Base-by-base conservation (phyloP, 2,888 invertebrate genomes). In the Pristionchus maxplancki region DNA sequence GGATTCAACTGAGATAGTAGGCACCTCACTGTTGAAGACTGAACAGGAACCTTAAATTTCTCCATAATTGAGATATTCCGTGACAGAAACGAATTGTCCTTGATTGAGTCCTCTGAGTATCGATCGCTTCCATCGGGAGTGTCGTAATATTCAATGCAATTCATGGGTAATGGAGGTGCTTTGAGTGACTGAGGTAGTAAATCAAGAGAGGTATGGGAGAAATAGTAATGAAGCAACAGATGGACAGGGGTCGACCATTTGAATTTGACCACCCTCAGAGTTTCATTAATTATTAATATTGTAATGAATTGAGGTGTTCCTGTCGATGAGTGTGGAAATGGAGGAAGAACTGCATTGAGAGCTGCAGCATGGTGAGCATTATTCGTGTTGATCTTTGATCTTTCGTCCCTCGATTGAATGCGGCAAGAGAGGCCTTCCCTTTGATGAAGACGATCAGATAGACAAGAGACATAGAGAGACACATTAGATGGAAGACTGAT, bases 301-400 rank as follows among this genome's bases (percentile, higher is more conserved):
- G 67, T 9, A 31, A 58, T 17, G 6, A 24, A 28, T 89, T 58
- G 78, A 90, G 90, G 90, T n/a, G 85, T 88, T 50, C 78, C 90
- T 78, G 92, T 92, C 31, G 91, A 92, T 67, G 92, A 91, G 58
- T 90, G 91, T 83, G 92, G 92, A 6, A 90, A 90, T 20, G 90
- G 91, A 31, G 92, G 91, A 48, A 81, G 92, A 17, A 92, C 92
- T 15, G 92, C 92, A n/a, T 89, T 92, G 0, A 89, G 92, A 86
- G 92, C 92, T 15, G 92, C 92, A 28, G 91, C 92, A 28, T 91
- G 92, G 91, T 91, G 24, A 58, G 90, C 3, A 13, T 17, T 20
- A 31, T 58, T 4, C 28, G 13, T 1, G 20, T 84, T 62, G 62
- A 53, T 84, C 37, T 62, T 53, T 62, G 84, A 84, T 84, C 58